Evolutionary conservation across 1,140 invertebrate genomes (phyloP), one percentile per base, ranked within the genome.

Genomic region (Zaprionus inermis): DNA sequence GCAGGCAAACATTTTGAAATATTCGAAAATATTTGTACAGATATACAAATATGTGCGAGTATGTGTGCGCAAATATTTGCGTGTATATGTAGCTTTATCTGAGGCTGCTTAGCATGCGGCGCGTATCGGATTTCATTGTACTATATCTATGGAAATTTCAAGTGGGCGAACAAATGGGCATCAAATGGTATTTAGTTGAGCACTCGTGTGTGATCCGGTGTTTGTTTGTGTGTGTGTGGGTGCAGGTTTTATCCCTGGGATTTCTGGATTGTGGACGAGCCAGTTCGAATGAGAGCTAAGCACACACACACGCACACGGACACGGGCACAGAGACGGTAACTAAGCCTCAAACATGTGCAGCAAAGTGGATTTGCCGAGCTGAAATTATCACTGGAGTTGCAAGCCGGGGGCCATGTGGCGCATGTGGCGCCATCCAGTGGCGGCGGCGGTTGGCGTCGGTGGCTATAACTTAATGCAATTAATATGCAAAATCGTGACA

Each of bases 401-500:
- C 73, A 56, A 55, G 60, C 57, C 56, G 44, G 20, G 34, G 34
- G 30, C 65, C 46, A 58, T 64, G 36, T 36, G 64, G 74, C 78
- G 73, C 84, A 89, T 84, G 84, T 83, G 83, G 69, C 82, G 82
- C 79, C 81, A 81, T 81, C 70, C 54, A 72, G 54, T 59, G 64
- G 36, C 54, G 57, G 54, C 38, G 38, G 38, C 57, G 46, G 59
- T 38, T 64, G 72, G 58, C 54, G 36, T 57, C 66, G 78, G 49
- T 85, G 78, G 84, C 85, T 89, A 88, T 88, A 88, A 89, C 85
- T 89, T 91, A 91, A 91, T 91, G 88, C 83, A 91, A 91, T 91
- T 91, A 91, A 91, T 91, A 91, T 91, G 88, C 88, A 91, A 91
- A 91, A 90, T 91, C 83, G 88, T 91, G 88, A 91, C 88, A 91